Percentiles rank a stretch among this genome's conserved stretches.
These are phyloP conservation scores for Zootoca vivipara DNA, from an alignment of 2,113 vertebrate species.

Conservation along the genomic window DNA sequence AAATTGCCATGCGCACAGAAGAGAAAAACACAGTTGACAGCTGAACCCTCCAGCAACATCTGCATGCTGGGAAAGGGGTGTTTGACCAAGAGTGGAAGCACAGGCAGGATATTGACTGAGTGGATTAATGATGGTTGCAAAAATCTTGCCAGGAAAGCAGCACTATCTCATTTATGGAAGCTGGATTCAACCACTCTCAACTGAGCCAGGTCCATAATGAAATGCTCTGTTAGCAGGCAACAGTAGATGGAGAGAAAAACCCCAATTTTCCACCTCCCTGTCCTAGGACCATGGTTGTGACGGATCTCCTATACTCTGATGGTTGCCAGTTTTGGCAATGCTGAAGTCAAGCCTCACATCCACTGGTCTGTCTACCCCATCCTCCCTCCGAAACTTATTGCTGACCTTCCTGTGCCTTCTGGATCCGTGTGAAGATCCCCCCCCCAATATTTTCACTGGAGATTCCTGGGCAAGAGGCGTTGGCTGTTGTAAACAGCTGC, in stretches of 20 bases:
- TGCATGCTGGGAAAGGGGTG: neutral
- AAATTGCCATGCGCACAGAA: neutral
- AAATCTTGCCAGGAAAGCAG: neutral
- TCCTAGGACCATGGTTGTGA: neutral
- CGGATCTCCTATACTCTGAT: neutral
- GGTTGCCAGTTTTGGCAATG: neutral
- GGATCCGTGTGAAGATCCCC: neutral
- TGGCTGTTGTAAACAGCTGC: conserved; percentile 29
- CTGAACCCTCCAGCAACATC: no score
- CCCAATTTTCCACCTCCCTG: neutral
- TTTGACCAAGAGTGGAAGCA: no score
- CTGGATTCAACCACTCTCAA: neutral
- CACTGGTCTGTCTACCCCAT: no score
- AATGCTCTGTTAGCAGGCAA: neutral
- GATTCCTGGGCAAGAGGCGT: conserved; percentile 24
- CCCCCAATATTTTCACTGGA: neutral
- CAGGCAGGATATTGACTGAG: neutral
- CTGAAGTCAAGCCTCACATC: neutral
- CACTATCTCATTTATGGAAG: neutral
- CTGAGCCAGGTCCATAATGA: neutral
- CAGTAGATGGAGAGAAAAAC: neutral
- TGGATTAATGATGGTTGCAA: neutral
- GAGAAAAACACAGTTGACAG: no score
- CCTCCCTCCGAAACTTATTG: neutral
- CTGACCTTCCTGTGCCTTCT: neutral